Percentiles rank a stretch among this genome's conserved stretches.
phyloP scores from a whole-genome alignment of 2,888 invertebrate species.

The Tetragonisca angustula region DNA sequence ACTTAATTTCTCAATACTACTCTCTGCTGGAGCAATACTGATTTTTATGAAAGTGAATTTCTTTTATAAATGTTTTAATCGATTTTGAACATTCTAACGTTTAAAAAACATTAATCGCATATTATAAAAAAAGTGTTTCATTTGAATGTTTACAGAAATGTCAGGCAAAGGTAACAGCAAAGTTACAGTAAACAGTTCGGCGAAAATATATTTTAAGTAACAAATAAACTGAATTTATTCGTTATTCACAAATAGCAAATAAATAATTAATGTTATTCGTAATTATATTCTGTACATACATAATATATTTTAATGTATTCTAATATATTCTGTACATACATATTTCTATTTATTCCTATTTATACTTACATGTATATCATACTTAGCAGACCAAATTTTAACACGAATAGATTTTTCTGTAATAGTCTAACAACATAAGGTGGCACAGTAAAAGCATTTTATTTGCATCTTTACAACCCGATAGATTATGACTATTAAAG shows the following conservation, averaged over 20 bases:
- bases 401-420: conserved; percentile 80
- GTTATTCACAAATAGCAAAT: conserved; percentile 41
- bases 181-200: neutral
- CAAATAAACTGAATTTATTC: neutral
- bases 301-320: neutral
- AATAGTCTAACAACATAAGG: conserved; percentile 78
- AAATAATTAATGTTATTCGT: conserved; percentile 15
- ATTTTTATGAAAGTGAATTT: neutral
- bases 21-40: neutral
- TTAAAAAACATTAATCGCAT: neutral
- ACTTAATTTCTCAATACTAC: neutral
- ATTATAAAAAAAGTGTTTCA: neutral
- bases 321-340: conserved; percentile 47
- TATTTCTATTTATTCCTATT: conserved; percentile 66
- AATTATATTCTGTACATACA: conserved; percentile 1
- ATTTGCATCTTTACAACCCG: conserved; percentile 48
- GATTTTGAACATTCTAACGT: neutral
- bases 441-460: conserved; percentile 75
- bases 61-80: neutral
- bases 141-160: neutral
- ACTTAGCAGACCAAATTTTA: conserved; percentile 76
- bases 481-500: conserved; percentile 22
- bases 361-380: conserved; percentile 68
- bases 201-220: neutral
- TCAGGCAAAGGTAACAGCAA: neutral